Percentiles rank a stretch among this genome's conserved stretches.
These are phyloP conservation scores for Epicauta chinensis DNA, from an alignment of 1,140 invertebrate genomes.

Conservation along the genomic window DNA sequence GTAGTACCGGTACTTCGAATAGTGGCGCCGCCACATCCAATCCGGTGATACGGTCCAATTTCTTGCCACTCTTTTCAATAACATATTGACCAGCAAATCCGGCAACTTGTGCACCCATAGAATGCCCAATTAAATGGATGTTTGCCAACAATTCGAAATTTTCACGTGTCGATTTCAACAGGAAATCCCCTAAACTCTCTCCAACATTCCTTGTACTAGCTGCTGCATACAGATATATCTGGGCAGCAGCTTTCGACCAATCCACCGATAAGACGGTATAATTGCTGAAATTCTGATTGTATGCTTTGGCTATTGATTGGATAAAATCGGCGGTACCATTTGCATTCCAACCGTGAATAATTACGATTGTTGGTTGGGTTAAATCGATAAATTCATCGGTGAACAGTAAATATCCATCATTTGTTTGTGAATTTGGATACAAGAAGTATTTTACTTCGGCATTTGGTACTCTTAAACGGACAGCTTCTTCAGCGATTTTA, in stretches of 20 bases:
- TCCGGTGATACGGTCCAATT: conserved; percentile 56
- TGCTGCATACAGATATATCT: conserved; percentile 20
- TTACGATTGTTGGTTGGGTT: background rate
- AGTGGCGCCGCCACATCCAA: conserved; percentile 60
- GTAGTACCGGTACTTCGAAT: conserved; percentile 18
- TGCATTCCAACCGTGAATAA: conserved; percentile 4
- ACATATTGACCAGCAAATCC: conserved; percentile 47
- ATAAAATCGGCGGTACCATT: background rate
- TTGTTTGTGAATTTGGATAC: background rate
- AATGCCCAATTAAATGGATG: conserved; percentile 53
- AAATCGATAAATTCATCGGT: background rate
- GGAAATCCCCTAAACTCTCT: conserved; percentile 15
- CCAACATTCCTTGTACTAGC: conserved; percentile 23
- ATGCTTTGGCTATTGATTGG: background rate
- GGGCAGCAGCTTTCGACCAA: conserved; percentile 20
- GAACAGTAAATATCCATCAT: background rate
- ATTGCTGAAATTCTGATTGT: background rate
- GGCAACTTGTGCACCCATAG: conserved; percentile 52
- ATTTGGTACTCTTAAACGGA: background rate
- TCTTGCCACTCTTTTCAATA: conserved; percentile 39
- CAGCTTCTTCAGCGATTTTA: background rate
- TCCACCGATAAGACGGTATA: conserved; percentile 17
- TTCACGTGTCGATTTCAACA: conserved; percentile 39
- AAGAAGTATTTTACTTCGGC: background rate
- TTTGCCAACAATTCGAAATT: conserved; percentile 27